A percentile compares a stretch with the other conserved stretches of the same genome.
phyloP scores from a whole-genome alignment of 1,140 invertebrate genomes.

The Hesperophylax magnus region DNA sequence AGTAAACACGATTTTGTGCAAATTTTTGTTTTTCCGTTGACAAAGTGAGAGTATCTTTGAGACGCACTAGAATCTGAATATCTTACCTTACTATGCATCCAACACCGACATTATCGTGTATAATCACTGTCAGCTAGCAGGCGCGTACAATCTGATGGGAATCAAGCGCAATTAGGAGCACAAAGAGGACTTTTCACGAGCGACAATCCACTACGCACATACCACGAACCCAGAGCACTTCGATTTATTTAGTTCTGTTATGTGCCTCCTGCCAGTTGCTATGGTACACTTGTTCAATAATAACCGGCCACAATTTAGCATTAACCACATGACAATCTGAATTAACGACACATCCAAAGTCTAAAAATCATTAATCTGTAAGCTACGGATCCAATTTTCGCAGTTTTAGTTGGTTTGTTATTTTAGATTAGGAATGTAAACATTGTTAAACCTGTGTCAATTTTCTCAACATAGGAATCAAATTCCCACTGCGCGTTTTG shows the following conservation, averaged over 20 bases:
- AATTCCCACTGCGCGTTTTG: conserved; percentile 34
- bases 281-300: conserved; percentile 26
- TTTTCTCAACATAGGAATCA: conserved; percentile 28
- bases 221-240: conserved; percentile 35
- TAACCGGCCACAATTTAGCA: background rate
- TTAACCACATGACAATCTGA: conserved; percentile 7
- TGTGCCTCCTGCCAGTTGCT: conserved; percentile 33
- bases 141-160: conserved; percentile 21
- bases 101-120: conserved; percentile 17
- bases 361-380: no score
- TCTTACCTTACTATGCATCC: conserved; percentile 47
- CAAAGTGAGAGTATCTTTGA: conserved; percentile 23
- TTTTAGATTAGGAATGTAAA: conserved; percentile 34
- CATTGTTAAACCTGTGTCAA: conserved; percentile 39
- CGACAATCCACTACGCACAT: conserved; percentile 31
- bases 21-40: conserved; percentile 16
- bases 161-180: conserved; percentile 36
- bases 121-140: conserved; percentile 37
- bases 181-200: conserved; percentile 42
- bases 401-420: background rate
- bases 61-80: background rate
- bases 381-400: no score
- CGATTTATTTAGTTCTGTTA: conserved; percentile 42
- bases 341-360: no score
- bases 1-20: background rate